Evolutionary conservation across 2,888 invertebrate species (phyloP), one percentile per base, ranked within the genome.

Genomic region (Cerceris rybyensis): DNA sequence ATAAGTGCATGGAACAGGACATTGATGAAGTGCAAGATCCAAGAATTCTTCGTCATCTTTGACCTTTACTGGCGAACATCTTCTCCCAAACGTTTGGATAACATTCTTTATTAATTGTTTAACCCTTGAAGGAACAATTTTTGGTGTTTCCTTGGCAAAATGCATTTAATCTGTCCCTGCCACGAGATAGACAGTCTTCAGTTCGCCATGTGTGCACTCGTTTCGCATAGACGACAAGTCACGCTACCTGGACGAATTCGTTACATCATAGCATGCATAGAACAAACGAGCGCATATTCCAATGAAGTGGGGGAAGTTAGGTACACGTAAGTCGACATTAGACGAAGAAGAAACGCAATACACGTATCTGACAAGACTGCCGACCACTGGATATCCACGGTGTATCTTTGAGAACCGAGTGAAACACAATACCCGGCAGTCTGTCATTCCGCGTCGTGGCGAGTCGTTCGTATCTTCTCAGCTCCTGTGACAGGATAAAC

Each of bases 191-290:
- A n/a, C 28, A 28, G 28, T 1, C 28, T 28, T 28, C 28, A 4
- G 28, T 28, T 28, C 28, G 28, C 28, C 28, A 13, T 49, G 11
- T 49, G 9, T 49, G 49, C 55, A 8, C 55, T 57, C 13, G 55
- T 17, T 55, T 39, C 13, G 50, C 50, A n/a, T 50, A 50, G 58
- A 43, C 58, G 52, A 28, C 2, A 68, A 82, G 85, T 87, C 87
- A 87, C 86, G 86, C 86, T 87, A 86, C 75, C 75, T 78, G 88
- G 84, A 80, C 84, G 84, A 90, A 87, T 88, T 89, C 87, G 90
- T 90, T 90, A 87, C 89, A 85, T 90, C 89, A 89, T 75, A 63
- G 72, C 17, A 59, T 9, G 58, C 8, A 61, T 50, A 16, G 28
- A 67, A 67, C 66, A 71, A 74, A 49, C 41, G 60, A 52, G 58